phyloP scores from a whole-genome alignment of 2,797 vertebrate genomes.

The Sebastes vulpes region DNA sequence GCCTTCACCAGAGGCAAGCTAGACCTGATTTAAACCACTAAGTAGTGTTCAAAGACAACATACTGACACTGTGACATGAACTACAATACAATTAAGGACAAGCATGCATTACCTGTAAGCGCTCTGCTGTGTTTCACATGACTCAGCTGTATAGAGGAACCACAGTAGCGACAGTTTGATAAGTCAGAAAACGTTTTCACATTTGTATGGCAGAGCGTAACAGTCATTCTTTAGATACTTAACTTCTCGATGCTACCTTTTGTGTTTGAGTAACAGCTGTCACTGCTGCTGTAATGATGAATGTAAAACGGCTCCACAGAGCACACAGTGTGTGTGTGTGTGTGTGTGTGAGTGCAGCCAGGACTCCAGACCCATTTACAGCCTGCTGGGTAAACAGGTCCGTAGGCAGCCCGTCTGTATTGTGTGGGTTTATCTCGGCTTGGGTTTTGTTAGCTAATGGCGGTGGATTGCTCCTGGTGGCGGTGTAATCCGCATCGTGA shows the following conservation, averaged over 20 bases:
- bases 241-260: background rate
- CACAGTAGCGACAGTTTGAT: background rate
- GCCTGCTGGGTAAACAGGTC: constrained; percentile 27
- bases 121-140: background rate
- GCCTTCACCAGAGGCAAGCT: background rate
- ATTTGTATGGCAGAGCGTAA: background rate
- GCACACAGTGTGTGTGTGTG: background rate
- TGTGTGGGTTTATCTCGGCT: constrained; percentile 35
- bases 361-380: constrained; percentile 8
- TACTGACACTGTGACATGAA: background rate
- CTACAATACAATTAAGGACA: background rate
- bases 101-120: background rate
- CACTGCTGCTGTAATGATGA: background rate
- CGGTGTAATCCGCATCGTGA: constrained; percentile 34
- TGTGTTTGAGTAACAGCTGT: background rate
- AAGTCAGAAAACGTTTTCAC: background rate
- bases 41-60: background rate
- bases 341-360: background rate
- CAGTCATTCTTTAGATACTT: background rate
- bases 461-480: constrained; percentile 13
- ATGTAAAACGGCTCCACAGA: background rate
- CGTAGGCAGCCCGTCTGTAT: constrained; percentile 12
- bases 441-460: constrained; percentile 51
- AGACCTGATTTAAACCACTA: background rate
- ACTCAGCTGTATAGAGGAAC: background rate